These are phyloP conservation scores for Varanus komodoensis DNA, from an alignment of 2,113 vertebrate genomes.

Conservation along the genomic window DNA sequence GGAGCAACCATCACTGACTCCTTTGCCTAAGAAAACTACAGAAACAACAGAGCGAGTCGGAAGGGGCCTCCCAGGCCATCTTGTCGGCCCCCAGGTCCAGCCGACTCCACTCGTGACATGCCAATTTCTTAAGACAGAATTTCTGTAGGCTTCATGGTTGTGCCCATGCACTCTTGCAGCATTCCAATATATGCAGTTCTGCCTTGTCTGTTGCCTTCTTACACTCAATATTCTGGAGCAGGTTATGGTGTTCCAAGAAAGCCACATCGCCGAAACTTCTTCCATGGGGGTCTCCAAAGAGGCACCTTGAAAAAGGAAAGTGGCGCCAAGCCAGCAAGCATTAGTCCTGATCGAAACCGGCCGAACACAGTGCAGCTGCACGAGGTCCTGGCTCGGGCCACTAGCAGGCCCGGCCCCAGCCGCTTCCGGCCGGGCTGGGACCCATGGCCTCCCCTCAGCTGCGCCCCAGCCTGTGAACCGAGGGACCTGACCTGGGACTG, in stretches of 20 bases:
- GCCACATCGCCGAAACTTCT: slow-evolving; percentile 90
- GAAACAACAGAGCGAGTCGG: too few relatives aligned
- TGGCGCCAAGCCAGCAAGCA: neutral
- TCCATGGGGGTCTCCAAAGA: slow-evolving; percentile 86
- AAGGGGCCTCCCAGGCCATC: too few relatives aligned
- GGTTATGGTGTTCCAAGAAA: slow-evolving; percentile 88
- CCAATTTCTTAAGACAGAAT: too few relatives aligned
- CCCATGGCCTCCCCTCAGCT: slow-evolving; percentile 22
- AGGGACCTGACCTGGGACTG: neutral
- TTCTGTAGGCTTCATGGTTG: too few relatives aligned
- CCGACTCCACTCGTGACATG: too few relatives aligned
- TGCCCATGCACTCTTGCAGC: too few relatives aligned
- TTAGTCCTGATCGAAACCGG: neutral
- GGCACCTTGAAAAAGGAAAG: slow-evolving; percentile 74
- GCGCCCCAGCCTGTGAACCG: slow-evolving; percentile 13
- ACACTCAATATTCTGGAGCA: slow-evolving; percentile 87
- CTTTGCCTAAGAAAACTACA: too few relatives aligned
- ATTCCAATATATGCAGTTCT: too few relatives aligned
- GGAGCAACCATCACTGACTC: too few relatives aligned
- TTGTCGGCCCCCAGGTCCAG: too few relatives aligned
- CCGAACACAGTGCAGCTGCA: neutral
- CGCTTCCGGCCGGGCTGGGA: too few relatives aligned
- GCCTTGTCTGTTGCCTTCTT: slow-evolving; percentile 48
- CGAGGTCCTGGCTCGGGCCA: neutral
- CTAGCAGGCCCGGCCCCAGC: too few relatives aligned